Base-by-base conservation (phyloP, 35 echinoderm and acorn worm genomes). In the Holothuria glaberrima region DNA sequence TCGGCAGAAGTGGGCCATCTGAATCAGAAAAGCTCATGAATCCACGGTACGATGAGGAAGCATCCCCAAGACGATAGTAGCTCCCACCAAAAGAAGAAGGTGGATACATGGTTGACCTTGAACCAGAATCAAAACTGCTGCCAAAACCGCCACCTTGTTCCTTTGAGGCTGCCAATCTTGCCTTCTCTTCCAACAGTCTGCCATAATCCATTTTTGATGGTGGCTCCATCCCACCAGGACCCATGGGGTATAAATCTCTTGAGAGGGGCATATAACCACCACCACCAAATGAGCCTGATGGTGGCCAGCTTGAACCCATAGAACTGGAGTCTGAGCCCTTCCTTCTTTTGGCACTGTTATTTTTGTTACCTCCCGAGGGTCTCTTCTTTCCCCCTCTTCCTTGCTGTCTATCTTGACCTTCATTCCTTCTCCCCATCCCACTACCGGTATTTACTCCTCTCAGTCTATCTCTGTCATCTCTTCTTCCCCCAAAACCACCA, bases 11-110 rank as follows among this genome's bases (percentile, higher is more conserved):
- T 54, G 50, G 50, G 1, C 50, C 16, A 54, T 54, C 50, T 17
- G 50, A 54, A 22, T 78, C 74, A 24, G 74, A 4, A 17, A 78
- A 78, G 35, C 22, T 48, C 44, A 52, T 78, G 74, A 48, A 78
- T 48, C 38, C 74, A 21, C 20, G 21, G 33, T 78, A 78, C n/a
- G n/a, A n/a, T 20, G 74, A 78, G 21, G 38, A 21, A 12, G 17
- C 41, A 78, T 48, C 74, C 25, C 38, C 36, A 9, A 24, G 36
- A 22, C 74, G 14, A n/a, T 78, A n/a, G 33, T 78, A 78, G 22
- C 74, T 38, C 3, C 74, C 74, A 7, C 74, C 74, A 21, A 48
- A 22, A 26, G 41, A 48, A 0, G 74, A 78, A 16, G 74, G 26
- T 28, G 20, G 74, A 22, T 26, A 78, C 21, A 12, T n/a, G 41